Conservation (phyloP, 2,113 vertebrate genomes). For the Nycticorax nycticorax region DNA sequence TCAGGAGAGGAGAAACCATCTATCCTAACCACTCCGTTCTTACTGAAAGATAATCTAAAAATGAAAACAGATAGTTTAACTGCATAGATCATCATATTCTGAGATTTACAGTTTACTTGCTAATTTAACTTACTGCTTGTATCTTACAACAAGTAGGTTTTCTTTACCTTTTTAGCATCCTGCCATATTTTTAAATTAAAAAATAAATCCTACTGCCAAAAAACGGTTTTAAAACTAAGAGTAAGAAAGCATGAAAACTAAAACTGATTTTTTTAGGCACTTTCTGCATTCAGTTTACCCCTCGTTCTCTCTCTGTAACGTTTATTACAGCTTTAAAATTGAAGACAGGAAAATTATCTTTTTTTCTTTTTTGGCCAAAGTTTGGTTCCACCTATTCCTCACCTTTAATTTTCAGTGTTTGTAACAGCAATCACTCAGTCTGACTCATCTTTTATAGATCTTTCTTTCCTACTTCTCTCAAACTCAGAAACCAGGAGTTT, state of each 20-base stretch:
- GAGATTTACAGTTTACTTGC: neutral
- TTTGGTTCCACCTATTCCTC: neutral
- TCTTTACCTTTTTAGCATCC: neutral
- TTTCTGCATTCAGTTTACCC: neutral
- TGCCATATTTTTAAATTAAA: neutral
- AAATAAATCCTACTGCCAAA: neutral
- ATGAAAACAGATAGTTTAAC: slow-evolving; percentile 38
- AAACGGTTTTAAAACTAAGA: neutral
- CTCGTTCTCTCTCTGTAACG: neutral
- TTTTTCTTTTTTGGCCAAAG: neutral
- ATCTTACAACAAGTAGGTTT: neutral
- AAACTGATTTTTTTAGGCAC: neutral
- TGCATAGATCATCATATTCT: neutral
- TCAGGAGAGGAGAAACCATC: slow-evolving; percentile 96
- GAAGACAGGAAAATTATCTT: neutral
- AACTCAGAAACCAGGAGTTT: neutral
- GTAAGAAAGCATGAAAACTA: neutral
- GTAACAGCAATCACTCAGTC: neutral
- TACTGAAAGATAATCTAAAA: slow-evolving; percentile 93
- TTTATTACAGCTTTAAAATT: neutral
- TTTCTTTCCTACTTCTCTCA: neutral
- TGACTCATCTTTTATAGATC: neutral
- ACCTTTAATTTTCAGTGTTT: neutral
- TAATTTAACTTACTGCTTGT: neutral
- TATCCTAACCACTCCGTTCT: slow-evolving; percentile 95